Base-by-base conservation (phyloP, 2,113 vertebrate genomes). In the Gadus macrocephalus region DNA sequence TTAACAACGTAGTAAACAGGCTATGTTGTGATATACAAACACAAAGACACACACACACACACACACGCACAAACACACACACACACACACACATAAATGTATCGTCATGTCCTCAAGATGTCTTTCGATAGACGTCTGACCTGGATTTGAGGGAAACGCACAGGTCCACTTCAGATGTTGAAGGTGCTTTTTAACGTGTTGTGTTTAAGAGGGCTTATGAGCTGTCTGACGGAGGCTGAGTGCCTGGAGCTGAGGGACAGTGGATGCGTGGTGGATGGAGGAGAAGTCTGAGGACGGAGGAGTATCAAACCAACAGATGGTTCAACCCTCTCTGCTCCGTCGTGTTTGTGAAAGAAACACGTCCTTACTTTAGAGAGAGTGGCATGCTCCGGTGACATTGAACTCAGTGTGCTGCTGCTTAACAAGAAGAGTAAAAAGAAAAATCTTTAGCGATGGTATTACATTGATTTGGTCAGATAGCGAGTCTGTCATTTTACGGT, bases 331-430 rank as follows among this genome's bases (percentile, higher is more conserved):
- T 20, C 59, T 61, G 6, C 59, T 61, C n/a, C 5, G 6, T 20
- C 4, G 20, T 61, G 38, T 22, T 61, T 20, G 59, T 61, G n/a
- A 20, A 25, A 25, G 17, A 56, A 15, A 15, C 55, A 56, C 15
- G 4, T 56, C 2, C 55, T 56, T 17, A 56, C 2, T 15, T 56
- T 17, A 5, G 55, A 56, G 55, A 56, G 55, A 56, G 11, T 17
- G 55, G 4, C 15, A 69, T 31, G 22, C 66, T 78, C 63, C 0
- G 35, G 65, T 78, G 72, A 77, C 69, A 65, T 73, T 69, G 62
- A 77, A 67, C 49, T 22, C 0, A 0, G 2, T 63, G 62, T 35
- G 64, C 58, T 69, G 62, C 8, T 1, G 61, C 62, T 66, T 69
- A 66, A 4, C 31, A 66, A 58, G 5, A 42, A 25, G 25, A 25